A percentile compares a stretch with the other conserved stretches of the same genome.
phyloP scores from a whole-genome alignment of 2,797 vertebrate species.

The Crocodylus rhombifer region DNA sequence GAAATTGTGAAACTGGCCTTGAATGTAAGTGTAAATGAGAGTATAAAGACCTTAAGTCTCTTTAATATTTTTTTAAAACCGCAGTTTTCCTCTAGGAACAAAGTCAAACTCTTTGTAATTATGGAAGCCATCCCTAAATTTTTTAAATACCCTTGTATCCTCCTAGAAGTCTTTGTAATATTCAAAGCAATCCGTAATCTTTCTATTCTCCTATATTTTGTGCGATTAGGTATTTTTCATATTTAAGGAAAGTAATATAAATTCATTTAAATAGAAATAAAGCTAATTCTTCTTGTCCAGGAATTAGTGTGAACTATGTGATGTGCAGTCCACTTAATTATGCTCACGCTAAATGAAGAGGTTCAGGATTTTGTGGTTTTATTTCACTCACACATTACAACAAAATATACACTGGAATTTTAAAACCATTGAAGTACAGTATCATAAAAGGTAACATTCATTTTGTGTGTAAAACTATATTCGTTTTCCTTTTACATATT shows the following conservation, averaged over 20 bases:
- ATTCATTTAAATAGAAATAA: neutral
- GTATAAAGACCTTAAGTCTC: neutral
- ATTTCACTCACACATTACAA: constrained; percentile 54
- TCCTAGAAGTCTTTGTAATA: neutral
- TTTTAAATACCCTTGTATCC: too few species aligned
- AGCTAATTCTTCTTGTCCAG: neutral
- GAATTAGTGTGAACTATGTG: neutral
- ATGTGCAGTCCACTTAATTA: neutral
- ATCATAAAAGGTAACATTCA: neutral
- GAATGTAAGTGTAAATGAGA: neutral
- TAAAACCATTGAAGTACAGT: constrained; percentile 9
- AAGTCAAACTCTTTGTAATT: too few species aligned
- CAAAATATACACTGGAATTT: constrained; percentile 32
- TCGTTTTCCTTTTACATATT: neutral
- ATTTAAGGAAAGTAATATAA: neutral
- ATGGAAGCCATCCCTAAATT: too few species aligned
- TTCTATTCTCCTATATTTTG: neutral
- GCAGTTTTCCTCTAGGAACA: neutral
- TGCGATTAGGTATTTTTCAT: neutral
- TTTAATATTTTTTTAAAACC: neutral
- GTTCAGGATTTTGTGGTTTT: constrained; percentile 36
- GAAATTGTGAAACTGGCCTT: neutral
- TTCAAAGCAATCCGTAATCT: neutral
- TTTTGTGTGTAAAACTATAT: neutral
- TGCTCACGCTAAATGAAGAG: neutral